These are phyloP conservation scores for Pseudomugil tenellus DNA, from an alignment of 2,797 vertebrate genomes.

Conservation along the genomic window DNA sequence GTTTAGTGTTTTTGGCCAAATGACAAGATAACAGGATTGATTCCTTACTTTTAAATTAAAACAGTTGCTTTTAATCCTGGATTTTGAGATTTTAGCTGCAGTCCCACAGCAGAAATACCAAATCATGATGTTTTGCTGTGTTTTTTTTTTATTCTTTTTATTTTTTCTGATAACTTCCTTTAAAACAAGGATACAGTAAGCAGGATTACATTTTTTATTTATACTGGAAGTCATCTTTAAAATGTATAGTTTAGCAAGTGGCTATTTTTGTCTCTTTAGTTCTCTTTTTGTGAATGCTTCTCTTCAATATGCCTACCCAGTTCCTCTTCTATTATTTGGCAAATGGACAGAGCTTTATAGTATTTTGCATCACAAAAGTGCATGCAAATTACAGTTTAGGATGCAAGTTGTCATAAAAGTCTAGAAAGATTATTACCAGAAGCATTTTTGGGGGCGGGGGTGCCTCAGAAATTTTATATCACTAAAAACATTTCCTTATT, in stretches of 20 bases:
- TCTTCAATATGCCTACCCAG: slow-evolving; percentile 6
- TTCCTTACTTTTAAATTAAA: neutral
- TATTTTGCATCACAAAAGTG: slow-evolving; percentile 30
- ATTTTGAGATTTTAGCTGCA: neutral
- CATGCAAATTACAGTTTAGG: neutral
- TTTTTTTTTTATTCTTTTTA: neutral
- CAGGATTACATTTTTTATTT: neutral
- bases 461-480: neutral
- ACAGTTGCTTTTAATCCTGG: neutral
- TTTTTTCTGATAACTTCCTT: neutral
- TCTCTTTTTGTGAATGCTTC: neutral
- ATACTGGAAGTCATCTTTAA: neutral
- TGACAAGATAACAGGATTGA: neutral
- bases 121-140: too few species aligned
- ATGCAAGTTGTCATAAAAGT: neutral
- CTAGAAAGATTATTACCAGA: neutral
- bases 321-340: slow-evolving; percentile 51
- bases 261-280: neutral
- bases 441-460: too few species aligned
- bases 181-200: neutral
- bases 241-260: neutral
- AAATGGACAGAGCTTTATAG: slow-evolving; percentile 27
- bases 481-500: neutral
- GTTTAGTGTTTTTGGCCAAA: too few species aligned
- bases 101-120: neutral